Evolutionary conservation across 2,113 vertebrate genomes (phyloP), one percentile per base, ranked within the genome.

Genomic region (Rafetus swinhoei): DNA sequence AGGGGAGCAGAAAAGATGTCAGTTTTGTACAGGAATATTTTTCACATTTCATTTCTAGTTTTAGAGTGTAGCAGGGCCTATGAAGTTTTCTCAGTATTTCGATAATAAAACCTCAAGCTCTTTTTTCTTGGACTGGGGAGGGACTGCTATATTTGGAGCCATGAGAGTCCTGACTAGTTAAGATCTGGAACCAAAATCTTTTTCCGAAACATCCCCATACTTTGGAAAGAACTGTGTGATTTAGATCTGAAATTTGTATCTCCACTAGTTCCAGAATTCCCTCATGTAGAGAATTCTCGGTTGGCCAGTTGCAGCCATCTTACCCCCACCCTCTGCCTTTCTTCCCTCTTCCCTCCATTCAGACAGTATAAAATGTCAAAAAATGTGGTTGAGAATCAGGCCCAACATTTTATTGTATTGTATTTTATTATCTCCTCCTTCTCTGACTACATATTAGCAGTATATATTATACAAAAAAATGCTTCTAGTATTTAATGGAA

Each of bases 341-440:
- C 6, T 19, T 24, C 56, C 21, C 56, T 21, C 21, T 9, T 21
- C 55, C 54, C 16, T 18, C 79, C 39, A 10, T 6, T 60, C 79
- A 50, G 92, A 56, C 52, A 79, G 19, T 50, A 27, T 56, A 39
- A 89, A 94, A 53, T 52, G 56, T 21, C 60, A 14, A 60, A 92
- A 93, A 62, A 57, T 59, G 21, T 54, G 18, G 13, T 83, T 95
- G 62, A 56, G 25, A 93, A 62, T 69, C 77, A 74, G 79, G 79
- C 18, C 27, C 74, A 82, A 65, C 92, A n/a, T 21, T 60, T 29
- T 39, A 39, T 39, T 39, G 39, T 32, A 88, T 53, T 84, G 90
- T 39, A 35, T 93, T 93, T 87, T 69, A 87, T 45, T 89, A 80
- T 24, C 90, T 4, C 11, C 29, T 90, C 79, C 91, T 76, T 84